These are phyloP conservation scores for Acyrthosiphon pisum DNA, from an alignment of 1,140 invertebrate genomes.

Conservation along the genomic window DNA sequence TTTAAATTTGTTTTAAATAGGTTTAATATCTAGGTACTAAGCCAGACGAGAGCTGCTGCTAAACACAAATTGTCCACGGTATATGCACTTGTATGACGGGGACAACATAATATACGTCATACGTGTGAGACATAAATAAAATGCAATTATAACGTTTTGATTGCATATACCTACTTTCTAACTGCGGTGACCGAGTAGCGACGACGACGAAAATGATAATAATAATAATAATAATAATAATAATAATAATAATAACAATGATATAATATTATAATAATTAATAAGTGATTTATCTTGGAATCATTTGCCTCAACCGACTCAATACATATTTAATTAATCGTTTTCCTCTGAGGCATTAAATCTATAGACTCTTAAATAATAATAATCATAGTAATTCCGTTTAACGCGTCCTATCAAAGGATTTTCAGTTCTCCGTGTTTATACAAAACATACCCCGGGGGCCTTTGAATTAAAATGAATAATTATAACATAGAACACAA, in stretches of 20 bases:
- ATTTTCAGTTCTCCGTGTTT: constrained; percentile 6
- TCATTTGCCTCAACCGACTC: neutral
- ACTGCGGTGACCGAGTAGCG: neutral
- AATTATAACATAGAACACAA: constrained; percentile 27
- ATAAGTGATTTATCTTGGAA: neutral
- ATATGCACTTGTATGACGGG: neutral
- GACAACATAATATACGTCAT: neutral
- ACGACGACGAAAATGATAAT: neutral
- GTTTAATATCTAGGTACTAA: neutral
- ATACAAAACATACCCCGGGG: neutral
- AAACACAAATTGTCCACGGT: neutral
- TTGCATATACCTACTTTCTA: neutral
- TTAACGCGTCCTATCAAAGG: constrained; percentile 12
- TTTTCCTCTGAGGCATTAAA: neutral
- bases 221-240: neutral
- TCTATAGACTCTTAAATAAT: constrained; percentile 18
- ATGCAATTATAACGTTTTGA: neutral
- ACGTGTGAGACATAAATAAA: neutral
- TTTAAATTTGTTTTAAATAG: neutral
- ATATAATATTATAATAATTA: neutral
- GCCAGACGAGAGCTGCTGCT: neutral
- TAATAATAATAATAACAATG: neutral
- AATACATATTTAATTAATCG: constrained; percentile 18
- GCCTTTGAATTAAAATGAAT: constrained; percentile 39
- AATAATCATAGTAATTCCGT: constrained; percentile 11